These are phyloP conservation scores for Siphonodentalium dalli DNA, from an alignment of 2,888 invertebrate genomes.

Conservation along the genomic window DNA sequence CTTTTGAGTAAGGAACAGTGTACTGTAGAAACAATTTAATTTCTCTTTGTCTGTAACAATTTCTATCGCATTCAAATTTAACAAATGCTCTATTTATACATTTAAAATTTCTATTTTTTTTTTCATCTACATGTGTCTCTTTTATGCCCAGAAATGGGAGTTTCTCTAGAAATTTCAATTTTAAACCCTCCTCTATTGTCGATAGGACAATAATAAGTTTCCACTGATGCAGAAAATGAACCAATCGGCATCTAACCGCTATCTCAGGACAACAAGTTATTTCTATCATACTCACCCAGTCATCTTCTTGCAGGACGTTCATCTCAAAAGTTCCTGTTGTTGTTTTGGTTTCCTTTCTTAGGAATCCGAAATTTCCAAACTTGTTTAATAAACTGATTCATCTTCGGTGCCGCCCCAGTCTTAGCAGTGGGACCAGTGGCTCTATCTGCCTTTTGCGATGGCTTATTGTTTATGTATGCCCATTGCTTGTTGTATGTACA, in stretches of 20 bases:
- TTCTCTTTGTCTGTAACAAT: background rate
- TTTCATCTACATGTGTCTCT: background rate
- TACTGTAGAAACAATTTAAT: constrained; percentile 4
- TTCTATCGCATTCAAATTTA: background rate
- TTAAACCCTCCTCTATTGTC: constrained; percentile 6
- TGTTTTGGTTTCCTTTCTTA: no score
- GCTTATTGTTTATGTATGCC: no score
- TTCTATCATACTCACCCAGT: no score
- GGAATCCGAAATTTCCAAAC: no score
- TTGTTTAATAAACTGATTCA: no score
- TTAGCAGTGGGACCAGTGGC: no score
- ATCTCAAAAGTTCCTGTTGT: no score
- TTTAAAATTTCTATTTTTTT: background rate
- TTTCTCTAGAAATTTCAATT: constrained; percentile 12
- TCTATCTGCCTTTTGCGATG: no score
- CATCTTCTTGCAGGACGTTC: no score
- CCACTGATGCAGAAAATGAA: constrained; percentile 9
- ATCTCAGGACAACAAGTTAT: no score
- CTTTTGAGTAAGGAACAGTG: background rate
- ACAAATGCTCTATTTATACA: constrained; percentile 3
- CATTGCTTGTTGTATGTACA: no score
- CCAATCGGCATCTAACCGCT: constrained; percentile 9
- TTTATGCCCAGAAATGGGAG: constrained; percentile 6
- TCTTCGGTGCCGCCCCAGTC: no score
- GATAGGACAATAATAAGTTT: constrained; percentile 10